Evolutionary conservation across 2,797 vertebrate species (phyloP).

Genomic region (Vespertilio murinus): DNA sequence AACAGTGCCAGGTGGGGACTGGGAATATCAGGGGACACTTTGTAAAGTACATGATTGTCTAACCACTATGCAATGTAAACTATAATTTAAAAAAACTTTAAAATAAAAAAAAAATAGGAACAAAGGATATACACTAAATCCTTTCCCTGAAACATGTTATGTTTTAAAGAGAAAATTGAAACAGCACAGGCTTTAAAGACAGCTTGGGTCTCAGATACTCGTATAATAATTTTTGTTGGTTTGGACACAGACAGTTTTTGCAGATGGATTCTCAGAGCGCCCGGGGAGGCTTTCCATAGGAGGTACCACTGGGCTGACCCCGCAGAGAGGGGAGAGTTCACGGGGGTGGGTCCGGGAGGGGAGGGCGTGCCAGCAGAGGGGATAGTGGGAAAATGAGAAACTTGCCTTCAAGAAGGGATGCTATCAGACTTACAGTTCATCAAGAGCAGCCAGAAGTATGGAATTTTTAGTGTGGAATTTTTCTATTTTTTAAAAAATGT

Average conservation of each 20-base stretch:
- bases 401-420: background rate
- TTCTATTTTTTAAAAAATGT: background rate
- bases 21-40: background rate
- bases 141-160: background rate
- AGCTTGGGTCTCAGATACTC: background rate
- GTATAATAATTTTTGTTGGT: background rate
- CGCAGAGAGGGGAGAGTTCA: background rate
- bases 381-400: background rate
- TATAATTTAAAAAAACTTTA: background rate
- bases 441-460: background rate
- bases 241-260: background rate
- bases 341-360: accelerated
- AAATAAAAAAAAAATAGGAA: background rate
- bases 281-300: background rate
- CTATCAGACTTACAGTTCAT: background rate
- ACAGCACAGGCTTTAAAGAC: background rate
- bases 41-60: background rate
- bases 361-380: background rate
- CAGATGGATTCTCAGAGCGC: background rate
- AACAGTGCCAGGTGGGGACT: background rate
- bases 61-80: background rate
- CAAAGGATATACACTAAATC: background rate
- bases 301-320: background rate
- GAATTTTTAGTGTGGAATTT: background rate
- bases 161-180: background rate